A percentile compares a stretch with the other conserved stretches of the same genome.
Evolutionary conservation across 1,140 invertebrate genomes (phyloP).

Genomic region (Panagrolaimus sp.): DNA sequence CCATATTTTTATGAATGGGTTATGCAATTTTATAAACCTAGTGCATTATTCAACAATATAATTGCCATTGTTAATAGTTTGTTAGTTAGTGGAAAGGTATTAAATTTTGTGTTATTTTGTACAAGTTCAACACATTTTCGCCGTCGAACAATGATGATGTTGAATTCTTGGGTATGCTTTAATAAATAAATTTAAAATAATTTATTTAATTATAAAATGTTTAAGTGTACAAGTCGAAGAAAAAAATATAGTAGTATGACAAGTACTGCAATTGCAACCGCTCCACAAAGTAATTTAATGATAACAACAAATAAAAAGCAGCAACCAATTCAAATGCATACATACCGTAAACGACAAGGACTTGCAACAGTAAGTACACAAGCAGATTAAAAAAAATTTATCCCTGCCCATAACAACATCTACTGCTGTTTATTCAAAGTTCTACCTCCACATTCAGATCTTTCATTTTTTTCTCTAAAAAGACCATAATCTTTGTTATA

Average conservation of each 20-base stretch:
- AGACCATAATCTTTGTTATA: too few relatives aligned
- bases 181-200: background rate
- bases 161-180: slow-evolving; percentile 1
- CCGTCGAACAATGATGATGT: slow-evolving; percentile 11
- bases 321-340: background rate
- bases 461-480: too few relatives aligned
- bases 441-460: too few relatives aligned
- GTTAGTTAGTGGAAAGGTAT: slow-evolving; percentile 7
- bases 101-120: slow-evolving; percentile 16
- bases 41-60: background rate
- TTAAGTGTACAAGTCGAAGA: slow-evolving; percentile 9
- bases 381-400: background rate
- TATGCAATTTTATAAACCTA: background rate
- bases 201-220: too few relatives aligned
- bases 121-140: slow-evolving; percentile 8
- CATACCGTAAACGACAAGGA: background rate
- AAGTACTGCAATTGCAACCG: background rate
- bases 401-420: too few relatives aligned
- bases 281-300: too few relatives aligned
- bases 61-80: slow-evolving; percentile 11
- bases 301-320: background rate
- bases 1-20: slow-evolving; percentile 3
- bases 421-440: too few relatives aligned
- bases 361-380: background rate
- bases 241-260: slow-evolving; percentile 11